phyloP scores from a whole-genome alignment of 2,888 invertebrate genomes.

The Chloroclystis v-ata region DNA sequence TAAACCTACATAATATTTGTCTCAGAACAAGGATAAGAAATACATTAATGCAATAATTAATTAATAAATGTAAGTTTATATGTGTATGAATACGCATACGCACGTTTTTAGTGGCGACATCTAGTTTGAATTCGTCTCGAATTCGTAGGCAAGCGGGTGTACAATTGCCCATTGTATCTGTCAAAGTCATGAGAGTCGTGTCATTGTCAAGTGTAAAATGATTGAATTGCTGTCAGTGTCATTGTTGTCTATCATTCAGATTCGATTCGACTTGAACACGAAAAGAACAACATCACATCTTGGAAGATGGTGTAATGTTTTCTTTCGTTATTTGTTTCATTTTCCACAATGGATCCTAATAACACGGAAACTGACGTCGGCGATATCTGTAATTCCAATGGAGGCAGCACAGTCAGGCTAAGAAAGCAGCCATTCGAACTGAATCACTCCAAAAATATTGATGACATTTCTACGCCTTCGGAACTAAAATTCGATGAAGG shows the following conservation, averaged over 20 bases:
- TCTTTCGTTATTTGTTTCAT: slow-evolving; percentile 51
- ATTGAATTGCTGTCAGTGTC: too few species aligned
- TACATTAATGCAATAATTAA: too few species aligned
- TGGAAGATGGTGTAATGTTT: slow-evolving; percentile 69
- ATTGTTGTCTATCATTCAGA: not conserved
- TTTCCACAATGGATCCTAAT: slow-evolving; percentile 62
- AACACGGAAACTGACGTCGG: slow-evolving; percentile 49
- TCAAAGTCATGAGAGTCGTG: too few species aligned
- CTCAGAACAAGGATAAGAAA: too few species aligned
- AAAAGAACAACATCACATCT: not conserved
- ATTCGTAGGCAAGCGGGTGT: too few species aligned
- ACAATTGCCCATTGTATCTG: too few species aligned
- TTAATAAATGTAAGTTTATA: too few species aligned
- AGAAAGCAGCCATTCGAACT: slow-evolving; percentile 49
- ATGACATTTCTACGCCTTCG: slow-evolving; percentile 77
- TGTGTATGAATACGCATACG: too few species aligned
- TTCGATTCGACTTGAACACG: not conserved
- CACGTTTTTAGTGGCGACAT: too few species aligned
- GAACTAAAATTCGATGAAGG: slow-evolving; percentile 85
- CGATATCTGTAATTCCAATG: slow-evolving; percentile 57
- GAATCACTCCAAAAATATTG: slow-evolving; percentile 69
- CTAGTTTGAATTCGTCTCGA: too few species aligned
- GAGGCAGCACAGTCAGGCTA: slow-evolving; percentile 51
- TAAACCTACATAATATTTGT: too few species aligned
- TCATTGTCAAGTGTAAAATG: too few species aligned